phyloP scores from a whole-genome alignment of 2,113 vertebrate genomes.

The Dicentrarchus labrax region DNA sequence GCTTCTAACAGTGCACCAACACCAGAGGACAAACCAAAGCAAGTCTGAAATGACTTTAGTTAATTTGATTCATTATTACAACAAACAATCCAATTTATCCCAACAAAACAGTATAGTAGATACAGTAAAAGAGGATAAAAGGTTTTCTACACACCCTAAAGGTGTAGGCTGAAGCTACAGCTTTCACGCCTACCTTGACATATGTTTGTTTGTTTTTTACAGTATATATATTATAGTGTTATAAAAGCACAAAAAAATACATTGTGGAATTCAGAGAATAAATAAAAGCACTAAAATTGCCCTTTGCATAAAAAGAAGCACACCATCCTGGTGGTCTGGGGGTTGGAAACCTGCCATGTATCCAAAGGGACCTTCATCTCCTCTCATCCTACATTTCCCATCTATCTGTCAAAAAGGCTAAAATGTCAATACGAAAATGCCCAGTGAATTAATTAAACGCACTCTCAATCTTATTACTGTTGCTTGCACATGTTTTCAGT shows the following conservation, averaged over 20 bases:
- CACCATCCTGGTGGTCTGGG: not conserved
- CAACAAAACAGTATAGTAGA: not conserved
- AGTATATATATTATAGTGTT: not conserved
- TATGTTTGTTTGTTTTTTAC: not conserved
- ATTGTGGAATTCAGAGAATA: not conserved
- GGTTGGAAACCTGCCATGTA: not conserved
- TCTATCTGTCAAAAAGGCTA: too few relatives aligned
- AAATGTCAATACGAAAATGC: not conserved
- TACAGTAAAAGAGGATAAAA: not conserved
- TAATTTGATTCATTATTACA: not conserved
- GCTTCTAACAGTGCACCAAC: not conserved
- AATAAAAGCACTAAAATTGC: not conserved
- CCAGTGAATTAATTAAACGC: not conserved
- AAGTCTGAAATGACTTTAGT: not conserved
- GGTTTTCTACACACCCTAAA: not conserved
- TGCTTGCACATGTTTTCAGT: slow-evolving; percentile 67
- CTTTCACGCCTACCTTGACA: not conserved
- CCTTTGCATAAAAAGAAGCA: not conserved
- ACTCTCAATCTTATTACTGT: not conserved
- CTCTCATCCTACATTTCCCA: not conserved
- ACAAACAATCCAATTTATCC: not conserved
- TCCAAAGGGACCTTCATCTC: not conserved
- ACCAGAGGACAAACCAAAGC: not conserved
- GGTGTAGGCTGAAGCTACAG: not conserved
- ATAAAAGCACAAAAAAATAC: not conserved